Base-by-base conservation (phyloP, 2,888 invertebrate species). In the Rosalia funebris region DNA sequence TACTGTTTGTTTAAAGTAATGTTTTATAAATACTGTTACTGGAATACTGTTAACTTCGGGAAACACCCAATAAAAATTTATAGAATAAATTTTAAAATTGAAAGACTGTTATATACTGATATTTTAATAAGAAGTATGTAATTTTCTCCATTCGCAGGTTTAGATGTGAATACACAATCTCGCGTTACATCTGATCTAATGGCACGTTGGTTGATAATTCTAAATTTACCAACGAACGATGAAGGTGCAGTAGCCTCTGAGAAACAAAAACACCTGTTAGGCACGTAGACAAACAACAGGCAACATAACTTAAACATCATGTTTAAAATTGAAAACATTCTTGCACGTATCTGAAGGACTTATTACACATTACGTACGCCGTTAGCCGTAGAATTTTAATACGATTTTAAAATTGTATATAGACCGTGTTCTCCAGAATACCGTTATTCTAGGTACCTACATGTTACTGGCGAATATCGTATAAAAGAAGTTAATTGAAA, bases 311-410 rank as follows among this genome's bases (percentile, higher is more conserved):
- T 12, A 39, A 59, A 59, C 54, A 55, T 47, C 37, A 48, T 41
- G 14, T 60, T 55, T 34, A 48, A 55, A 55, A 60, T 60, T 42
- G 25, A 48, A 46, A 48, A 44, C 60, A 60, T 60, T 60, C 55
- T 48, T 44, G 54, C 54, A 60, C 60, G 60, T 60, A 55, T 55
- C 48, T 60, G 60, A 60, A 60, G 55, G 60, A 54, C 60, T 60
- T 46, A 54, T 48, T 48, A 59, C 46, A 41, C 12, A 50, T 48
- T 25, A 41, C 44, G 9, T 34, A 17, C 25, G 57, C 48, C 57
- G 44, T 50, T 44, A 48, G 42, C 48, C 19, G 47, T 55, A 48
- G 34, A 60, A 54, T 54, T 55, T 54, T 42, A 60, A 55, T 48
- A 12, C 44, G 42, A 47, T 48, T 48, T 52, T 44, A 37, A 19